Conservation (phyloP, 2,888 invertebrate genomes). For the Standfussiana lucernea region DNA sequence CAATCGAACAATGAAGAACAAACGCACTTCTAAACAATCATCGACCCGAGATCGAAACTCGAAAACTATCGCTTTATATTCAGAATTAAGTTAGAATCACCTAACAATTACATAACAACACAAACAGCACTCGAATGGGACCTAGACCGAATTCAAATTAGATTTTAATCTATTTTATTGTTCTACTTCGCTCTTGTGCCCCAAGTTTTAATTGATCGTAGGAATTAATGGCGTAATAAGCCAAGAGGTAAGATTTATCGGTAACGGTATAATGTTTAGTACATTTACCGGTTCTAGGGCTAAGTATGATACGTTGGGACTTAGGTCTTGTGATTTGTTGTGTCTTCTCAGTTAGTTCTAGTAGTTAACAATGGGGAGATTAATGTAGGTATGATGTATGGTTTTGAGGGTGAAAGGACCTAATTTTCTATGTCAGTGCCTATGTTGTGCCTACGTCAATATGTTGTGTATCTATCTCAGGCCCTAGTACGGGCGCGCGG, state of each 20-base stretch:
- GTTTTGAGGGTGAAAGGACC: neutral
- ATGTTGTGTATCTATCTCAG: neutral
- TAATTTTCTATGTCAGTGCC: neutral
- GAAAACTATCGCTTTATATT: constrained; percentile 12
- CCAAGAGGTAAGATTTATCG: constrained; percentile 60
- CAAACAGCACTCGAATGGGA: constrained; percentile 20
- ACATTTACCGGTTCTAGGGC: constrained; percentile 14
- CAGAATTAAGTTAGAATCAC: constrained; percentile 23
- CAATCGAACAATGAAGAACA: constrained; percentile 14
- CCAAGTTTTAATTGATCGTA: constrained; percentile 72
- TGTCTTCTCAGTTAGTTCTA: constrained; percentile 18
- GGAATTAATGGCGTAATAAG: constrained; percentile 63
- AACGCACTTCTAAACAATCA: constrained; percentile 13
- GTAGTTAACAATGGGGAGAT: constrained; percentile 7
- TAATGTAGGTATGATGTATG: constrained; percentile 23
- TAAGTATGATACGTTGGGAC: constrained; percentile 41
- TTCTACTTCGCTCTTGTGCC: constrained; percentile 55
- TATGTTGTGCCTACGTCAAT: neutral
- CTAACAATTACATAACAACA: constrained; percentile 39
- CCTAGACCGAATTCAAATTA: constrained; percentile 62
- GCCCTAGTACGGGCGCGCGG: no score
- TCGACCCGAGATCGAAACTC: neutral
- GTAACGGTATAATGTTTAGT: constrained; percentile 26
- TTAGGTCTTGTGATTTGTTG: constrained; percentile 51
- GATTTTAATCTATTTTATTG: constrained; percentile 73